phyloP scores from a whole-genome alignment of 2,888 invertebrate species.

The Dasypogon diadema region DNA sequence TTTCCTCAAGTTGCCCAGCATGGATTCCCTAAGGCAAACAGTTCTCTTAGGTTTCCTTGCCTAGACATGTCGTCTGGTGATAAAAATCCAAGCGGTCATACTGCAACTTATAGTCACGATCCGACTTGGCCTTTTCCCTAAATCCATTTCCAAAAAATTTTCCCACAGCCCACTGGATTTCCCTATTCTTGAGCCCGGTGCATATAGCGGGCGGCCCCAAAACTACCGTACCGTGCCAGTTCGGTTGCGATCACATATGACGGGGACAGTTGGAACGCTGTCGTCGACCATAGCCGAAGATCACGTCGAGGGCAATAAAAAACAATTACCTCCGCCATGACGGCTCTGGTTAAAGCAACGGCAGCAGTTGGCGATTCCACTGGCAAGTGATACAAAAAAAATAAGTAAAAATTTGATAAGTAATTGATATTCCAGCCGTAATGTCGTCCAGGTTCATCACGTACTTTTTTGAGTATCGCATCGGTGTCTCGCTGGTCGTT shows the following conservation, averaged over 20 bases:
- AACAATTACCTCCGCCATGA: conserved; percentile 52
- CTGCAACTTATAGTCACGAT: conserved; percentile 26
- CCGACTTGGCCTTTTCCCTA: neutral
- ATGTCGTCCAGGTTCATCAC: conserved; percentile 57
- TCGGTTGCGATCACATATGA: conserved; percentile 12
- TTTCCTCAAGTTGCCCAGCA: conserved; percentile 15
- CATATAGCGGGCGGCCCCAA: conserved; percentile 43
- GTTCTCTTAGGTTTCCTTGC: neutral
- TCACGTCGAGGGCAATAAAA: conserved; percentile 50
- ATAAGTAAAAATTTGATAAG: conserved; percentile 55
- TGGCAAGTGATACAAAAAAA: conserved; percentile 28
- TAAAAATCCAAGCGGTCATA: conserved; percentile 5
- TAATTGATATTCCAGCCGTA: conserved; percentile 57
- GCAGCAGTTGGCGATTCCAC: conserved; percentile 38
- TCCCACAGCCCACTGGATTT: conserved; percentile 40
- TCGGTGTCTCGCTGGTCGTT: conserved; percentile 44
- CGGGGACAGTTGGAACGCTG: conserved; percentile 25
- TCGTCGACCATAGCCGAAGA: conserved; percentile 30
- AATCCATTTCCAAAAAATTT: conserved; percentile 38
- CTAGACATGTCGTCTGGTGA: conserved; percentile 26
- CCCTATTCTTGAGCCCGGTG: neutral
- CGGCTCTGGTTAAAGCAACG: conserved; percentile 30
- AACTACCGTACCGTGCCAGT: neutral
- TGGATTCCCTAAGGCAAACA: neutral
- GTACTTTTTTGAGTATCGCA: conserved; percentile 55